Evolutionary conservation across 2,797 vertebrate species (phyloP).

Genomic region (Spea hammondii): DNA sequence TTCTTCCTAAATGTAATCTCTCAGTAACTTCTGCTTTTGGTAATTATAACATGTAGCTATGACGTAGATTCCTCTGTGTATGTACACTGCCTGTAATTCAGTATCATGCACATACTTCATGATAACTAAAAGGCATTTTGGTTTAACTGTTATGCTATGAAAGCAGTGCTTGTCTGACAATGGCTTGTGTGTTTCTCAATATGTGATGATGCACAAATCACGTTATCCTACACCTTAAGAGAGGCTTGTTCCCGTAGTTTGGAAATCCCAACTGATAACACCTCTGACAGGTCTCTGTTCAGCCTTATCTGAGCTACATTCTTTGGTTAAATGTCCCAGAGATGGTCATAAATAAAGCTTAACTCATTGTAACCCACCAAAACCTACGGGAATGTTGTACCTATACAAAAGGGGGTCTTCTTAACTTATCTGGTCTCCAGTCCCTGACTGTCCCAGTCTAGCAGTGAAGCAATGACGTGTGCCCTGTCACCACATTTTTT

Average conservation of each 20-base stretch:
- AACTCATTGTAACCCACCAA: not conserved
- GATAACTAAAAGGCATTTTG: slow-evolving; percentile 8
- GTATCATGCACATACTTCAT: not conserved
- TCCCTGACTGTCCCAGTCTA: no score
- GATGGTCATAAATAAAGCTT: slow-evolving; percentile 4
- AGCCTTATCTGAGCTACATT: slow-evolving; percentile 27
- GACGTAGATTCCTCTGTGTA: no score
- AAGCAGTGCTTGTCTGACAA: slow-evolving; percentile 15
- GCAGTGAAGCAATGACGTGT: no score
- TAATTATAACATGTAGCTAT: no score
- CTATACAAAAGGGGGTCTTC: no score
- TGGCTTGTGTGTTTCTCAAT: slow-evolving; percentile 31
- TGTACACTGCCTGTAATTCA: no score
- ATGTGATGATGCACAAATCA: not conserved
- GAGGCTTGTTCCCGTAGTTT: slow-evolving; percentile 12
- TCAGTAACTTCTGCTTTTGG: no score
- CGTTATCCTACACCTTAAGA: slow-evolving; percentile 28
- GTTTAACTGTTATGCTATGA: not conserved
- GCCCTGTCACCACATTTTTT: no score
- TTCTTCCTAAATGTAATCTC: no score
- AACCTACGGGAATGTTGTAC: no score
- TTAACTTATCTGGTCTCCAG: no score
- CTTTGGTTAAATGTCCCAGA: slow-evolving; percentile 17
- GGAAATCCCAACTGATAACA: slow-evolving; percentile 15
- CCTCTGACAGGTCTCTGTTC: slow-evolving; percentile 27